These are phyloP conservation scores for Leptodactylus fuscus DNA, from an alignment of 2,113 vertebrate genomes.

Conservation along the genomic window DNA sequence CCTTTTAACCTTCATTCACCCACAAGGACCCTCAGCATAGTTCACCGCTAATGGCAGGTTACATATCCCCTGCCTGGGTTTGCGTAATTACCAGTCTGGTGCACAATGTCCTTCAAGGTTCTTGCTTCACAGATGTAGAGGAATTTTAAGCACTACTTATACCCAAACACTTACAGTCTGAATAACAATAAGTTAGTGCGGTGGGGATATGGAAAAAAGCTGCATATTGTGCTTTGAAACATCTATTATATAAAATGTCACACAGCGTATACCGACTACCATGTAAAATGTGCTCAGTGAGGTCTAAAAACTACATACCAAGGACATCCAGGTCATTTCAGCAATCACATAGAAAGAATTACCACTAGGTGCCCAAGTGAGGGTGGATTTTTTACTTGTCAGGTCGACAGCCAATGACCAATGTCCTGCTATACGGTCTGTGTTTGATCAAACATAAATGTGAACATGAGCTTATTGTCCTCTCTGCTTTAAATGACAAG, in stretches of 20 bases:
- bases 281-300: too few species aligned
- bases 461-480: too few species aligned
- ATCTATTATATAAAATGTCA: too few species aligned
- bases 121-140: slow-evolving; percentile 43
- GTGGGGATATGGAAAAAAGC: neutral
- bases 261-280: too few species aligned
- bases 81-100: slow-evolving; percentile 18
- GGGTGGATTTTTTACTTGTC: too few species aligned
- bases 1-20: neutral
- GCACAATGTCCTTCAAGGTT: slow-evolving; percentile 31
- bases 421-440: too few species aligned
- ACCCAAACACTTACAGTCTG: slow-evolving; percentile 5
- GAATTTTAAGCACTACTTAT: slow-evolving; percentile 55
- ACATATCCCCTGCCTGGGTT: neutral
- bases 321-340: neutral
- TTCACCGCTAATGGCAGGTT: slow-evolving; percentile 22
- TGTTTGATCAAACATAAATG: too few species aligned
- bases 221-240: neutral
- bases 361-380: too few species aligned
- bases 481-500: too few species aligned
- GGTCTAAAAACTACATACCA: neutral
- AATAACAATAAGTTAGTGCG: slow-evolving; percentile 8
- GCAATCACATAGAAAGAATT: neutral
- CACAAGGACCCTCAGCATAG: neutral
- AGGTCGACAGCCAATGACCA: too few species aligned